Evolutionary conservation across 2,113 vertebrate genomes (phyloP).

Genomic region (Antennarius striatus): DNA sequence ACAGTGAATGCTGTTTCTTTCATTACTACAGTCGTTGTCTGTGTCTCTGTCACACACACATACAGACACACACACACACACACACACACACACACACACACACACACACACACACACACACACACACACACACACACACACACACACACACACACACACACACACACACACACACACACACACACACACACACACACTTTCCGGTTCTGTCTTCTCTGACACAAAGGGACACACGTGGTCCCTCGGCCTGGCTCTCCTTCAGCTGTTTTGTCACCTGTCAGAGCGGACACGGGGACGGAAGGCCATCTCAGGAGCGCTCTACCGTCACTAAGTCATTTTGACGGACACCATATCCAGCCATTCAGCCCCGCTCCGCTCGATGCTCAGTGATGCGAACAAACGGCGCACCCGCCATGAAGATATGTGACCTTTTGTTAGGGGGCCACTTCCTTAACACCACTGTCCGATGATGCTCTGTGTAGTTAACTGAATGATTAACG

Average conservation of each 20-base stretch:
- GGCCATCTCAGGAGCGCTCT: constrained; percentile 42
- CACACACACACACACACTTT: background rate
- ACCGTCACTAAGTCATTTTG: constrained; percentile 66
- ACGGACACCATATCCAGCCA: constrained; percentile 48
- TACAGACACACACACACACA: background rate
- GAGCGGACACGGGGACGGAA: constrained; percentile 43
- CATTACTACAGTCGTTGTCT: background rate
- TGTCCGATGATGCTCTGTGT: constrained; percentile 29
- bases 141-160: background rate
- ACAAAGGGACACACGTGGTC: constrained; percentile 14
- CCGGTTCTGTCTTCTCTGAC: constrained; percentile 11
- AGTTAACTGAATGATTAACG: constrained; percentile 40
- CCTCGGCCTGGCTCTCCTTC: constrained; percentile 18
- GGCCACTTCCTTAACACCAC: constrained; percentile 10
- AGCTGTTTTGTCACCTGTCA: constrained; percentile 70
- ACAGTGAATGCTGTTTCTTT: background rate
- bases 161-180: background rate
- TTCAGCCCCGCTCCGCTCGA: constrained; percentile 43
- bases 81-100: background rate
- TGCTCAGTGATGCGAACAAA: constrained; percentile 59
- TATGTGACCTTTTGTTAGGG: constrained; percentile 56
- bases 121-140: background rate
- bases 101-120: background rate
- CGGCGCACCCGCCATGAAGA: constrained; percentile 3
- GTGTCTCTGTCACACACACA: background rate